A percentile compares a stretch with the other conserved stretches of the same genome.
Evolutionary conservation across 2,888 invertebrate species (phyloP).

Genomic region (Syrista parreyssii): DNA sequence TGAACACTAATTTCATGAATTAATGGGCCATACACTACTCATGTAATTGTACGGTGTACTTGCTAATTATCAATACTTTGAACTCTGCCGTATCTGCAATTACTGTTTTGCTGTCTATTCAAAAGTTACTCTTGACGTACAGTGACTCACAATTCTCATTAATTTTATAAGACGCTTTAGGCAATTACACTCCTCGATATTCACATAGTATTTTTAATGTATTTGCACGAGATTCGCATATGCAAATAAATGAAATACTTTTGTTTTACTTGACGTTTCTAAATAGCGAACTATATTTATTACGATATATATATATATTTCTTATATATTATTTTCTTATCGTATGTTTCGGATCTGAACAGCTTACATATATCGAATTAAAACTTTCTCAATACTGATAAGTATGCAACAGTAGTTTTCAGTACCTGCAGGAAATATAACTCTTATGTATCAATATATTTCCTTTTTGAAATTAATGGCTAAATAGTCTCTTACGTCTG

Average conservation of each 20-base stretch:
- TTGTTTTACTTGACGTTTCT: not conserved
- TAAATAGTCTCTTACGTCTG: not conserved
- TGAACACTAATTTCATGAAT: not conserved
- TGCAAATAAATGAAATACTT: not conserved
- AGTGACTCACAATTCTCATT: not conserved
- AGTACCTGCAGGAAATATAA: not conserved
- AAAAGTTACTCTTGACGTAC: not conserved
- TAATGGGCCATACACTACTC: not conserved
- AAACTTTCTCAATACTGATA: conserved; percentile 1
- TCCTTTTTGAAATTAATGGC: not conserved
- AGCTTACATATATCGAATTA: not conserved
- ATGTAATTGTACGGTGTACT: not conserved
- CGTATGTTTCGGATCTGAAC: not conserved
- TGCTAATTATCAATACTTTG: not conserved
- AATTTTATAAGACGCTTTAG: not conserved
- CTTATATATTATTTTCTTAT: not conserved
- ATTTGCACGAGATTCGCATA: not conserved
- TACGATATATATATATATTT: not conserved
- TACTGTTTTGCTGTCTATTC: not conserved
- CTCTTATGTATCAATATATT: not conserved
- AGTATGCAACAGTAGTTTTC: not conserved
- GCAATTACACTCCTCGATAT: not conserved
- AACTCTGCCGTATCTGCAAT: not conserved
- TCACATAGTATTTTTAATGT: not conserved
- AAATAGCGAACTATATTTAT: not conserved